These are phyloP conservation scores for Zapornia atra DNA, from an alignment of 2,113 vertebrate genomes.

Conservation along the genomic window DNA sequence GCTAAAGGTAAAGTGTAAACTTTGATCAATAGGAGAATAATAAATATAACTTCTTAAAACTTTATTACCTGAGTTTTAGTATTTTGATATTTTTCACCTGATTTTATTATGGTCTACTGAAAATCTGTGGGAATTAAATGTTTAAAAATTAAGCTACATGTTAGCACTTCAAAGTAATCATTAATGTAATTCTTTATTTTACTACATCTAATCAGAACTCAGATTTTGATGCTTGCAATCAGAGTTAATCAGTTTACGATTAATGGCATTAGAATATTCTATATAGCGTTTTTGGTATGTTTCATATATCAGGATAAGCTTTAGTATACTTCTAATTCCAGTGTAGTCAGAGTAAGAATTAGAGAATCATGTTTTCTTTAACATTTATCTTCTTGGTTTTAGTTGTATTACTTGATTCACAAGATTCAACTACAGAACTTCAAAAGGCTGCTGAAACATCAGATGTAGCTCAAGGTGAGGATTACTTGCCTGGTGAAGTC, in stretches of 20 bases:
- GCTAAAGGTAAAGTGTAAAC: constrained; percentile 82
- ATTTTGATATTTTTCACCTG: background rate
- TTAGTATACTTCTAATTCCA: background rate
- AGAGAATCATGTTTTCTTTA: background rate
- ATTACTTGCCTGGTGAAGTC: background rate
- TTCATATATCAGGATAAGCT: background rate
- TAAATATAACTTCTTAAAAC: background rate
- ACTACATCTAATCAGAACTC: background rate
- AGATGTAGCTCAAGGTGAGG: background rate
- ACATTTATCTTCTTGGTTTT: background rate
- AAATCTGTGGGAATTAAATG: background rate
- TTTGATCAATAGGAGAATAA: background rate
- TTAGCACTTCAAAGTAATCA: background rate
- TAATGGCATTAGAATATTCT: background rate
- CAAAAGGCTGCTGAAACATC: constrained; percentile 22
- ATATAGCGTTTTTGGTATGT: background rate
- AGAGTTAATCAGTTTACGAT: background rate
- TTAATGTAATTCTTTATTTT: background rate
- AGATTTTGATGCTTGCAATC: background rate
- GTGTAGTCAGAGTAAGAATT: background rate
- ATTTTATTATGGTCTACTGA: background rate
- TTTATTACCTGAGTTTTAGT: background rate
- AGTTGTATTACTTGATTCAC: constrained; percentile 87
- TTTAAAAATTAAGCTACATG: background rate
- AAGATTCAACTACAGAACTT: constrained; percentile 80